A percentile compares a stretch with the other conserved stretches of the same genome.
Conservation (phyloP, 2,888 invertebrate genomes). For the Microctonus hyperodae region DNA sequence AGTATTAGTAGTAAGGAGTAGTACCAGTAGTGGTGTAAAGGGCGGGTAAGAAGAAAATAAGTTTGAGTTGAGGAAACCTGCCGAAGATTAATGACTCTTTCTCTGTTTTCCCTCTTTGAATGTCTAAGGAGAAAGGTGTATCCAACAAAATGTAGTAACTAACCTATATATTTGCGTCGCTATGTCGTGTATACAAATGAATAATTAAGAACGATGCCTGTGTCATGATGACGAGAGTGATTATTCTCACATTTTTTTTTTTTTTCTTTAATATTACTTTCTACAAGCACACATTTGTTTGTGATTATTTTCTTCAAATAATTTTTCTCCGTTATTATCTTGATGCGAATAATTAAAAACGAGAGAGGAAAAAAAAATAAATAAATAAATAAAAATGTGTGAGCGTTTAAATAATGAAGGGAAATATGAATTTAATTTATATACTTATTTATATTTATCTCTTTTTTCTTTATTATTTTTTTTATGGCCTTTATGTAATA, state of each 20-base stretch:
- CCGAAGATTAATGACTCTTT: conserved; percentile 52
- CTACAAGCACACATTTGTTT: not conserved
- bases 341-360: not conserved
- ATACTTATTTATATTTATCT: not conserved
- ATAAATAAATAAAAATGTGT: not conserved
- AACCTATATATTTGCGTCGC: conserved; percentile 45
- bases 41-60: conserved; percentile 18
- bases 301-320: not conserved
- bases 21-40: not conserved
- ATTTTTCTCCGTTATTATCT: not conserved
- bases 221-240: conserved; percentile 42
- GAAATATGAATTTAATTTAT: not conserved
- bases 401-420: not conserved
- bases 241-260: conserved; percentile 28
- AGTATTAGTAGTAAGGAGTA: not conserved
- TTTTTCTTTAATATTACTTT: conserved; percentile 5
- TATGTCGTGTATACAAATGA: conserved; percentile 44
- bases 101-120: conserved; percentile 35
- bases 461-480: not conserved
- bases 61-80: conserved; percentile 47
- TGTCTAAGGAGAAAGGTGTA: conserved; percentile 45
- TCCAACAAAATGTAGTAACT: conserved; percentile 40
- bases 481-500: not conserved
- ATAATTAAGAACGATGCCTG: conserved; percentile 50
- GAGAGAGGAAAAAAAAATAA: not conserved